Evolutionary conservation across 2,888 invertebrate genomes (phyloP), one percentile per base, ranked within the genome.

Genomic region (Thereva nobilitata): DNA sequence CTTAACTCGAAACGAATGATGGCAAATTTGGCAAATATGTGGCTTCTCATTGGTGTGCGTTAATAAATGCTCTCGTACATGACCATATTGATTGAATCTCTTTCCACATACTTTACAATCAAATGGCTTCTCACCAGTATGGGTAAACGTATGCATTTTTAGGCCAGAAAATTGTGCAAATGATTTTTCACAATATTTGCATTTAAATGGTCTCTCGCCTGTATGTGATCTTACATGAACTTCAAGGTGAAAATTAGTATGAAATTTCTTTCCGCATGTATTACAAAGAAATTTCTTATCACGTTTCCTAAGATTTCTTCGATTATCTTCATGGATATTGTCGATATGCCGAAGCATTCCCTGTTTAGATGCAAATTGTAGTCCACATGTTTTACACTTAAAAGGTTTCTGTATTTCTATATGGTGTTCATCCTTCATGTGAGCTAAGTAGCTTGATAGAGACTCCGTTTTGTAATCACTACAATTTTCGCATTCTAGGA

Each of bases 101-200:
- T 59, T 59, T 2, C 59, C 59, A 34, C 78, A 79, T 53, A 74
- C 72, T 0, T 67, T 71, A 45, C 78, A 79, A 3, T 67, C 66
- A 12, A 73, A 78, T 5, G 79, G 78, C 59, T 78, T 78, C 67
- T 78, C 76, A 0, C 79, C 79, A 4, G 77, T 79, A 65, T 79
- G 79, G 9, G 76, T 78, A 63, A 78, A 67, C 9, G 73, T 70
- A 35, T 79, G 78, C 0, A 78, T 75, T 42, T 54, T 75, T 3
- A 79, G 69, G 6, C 47, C 47, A 44, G 70, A 68, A 2, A 57
- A 10, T 49, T 70, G 70, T 8, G 68, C 45, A 59, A 70, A 70
- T 0, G 68, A 37, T 41, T 68, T 70, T 4, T 54, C 54, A 34
- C 70, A 70, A 41, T 49, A 47, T n/a, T 56, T n/a, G 44, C 70